These are phyloP conservation scores for Caenorhabditis virilis DNA, from an alignment of 2,888 invertebrate genomes.

Conservation along the genomic window DNA sequence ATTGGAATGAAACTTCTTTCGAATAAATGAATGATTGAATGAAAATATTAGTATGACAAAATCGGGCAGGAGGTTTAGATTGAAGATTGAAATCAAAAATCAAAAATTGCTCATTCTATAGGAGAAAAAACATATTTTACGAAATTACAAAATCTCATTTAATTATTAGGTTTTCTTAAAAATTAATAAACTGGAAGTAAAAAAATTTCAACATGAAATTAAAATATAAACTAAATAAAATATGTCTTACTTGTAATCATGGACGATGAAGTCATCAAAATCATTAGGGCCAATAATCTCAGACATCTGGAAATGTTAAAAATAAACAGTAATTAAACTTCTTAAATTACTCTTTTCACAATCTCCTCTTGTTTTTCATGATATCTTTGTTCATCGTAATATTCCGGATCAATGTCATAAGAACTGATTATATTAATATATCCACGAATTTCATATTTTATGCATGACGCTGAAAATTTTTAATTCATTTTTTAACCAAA, in stretches of 20 bases:
- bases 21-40: too few relatives aligned
- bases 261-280: slow-evolving; percentile 20
- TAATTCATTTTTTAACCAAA: neutral
- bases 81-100: too few relatives aligned
- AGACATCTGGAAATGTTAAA: slow-evolving; percentile 10
- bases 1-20: too few relatives aligned
- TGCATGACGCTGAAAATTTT: neutral
- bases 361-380: slow-evolving; percentile 10
- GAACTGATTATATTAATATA: slow-evolving; percentile 24
- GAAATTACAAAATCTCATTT: too few relatives aligned
- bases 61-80: too few relatives aligned
- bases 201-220: too few relatives aligned
- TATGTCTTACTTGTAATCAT: slow-evolving; percentile 29
- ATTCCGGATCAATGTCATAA: slow-evolving; percentile 18
- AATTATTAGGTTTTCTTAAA: too few relatives aligned
- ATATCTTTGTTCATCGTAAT: slow-evolving; percentile 16
- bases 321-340: neutral
- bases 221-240: too few relatives aligned
- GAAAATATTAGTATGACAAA: too few relatives aligned
- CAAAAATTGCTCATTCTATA: too few relatives aligned
- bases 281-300: slow-evolving; percentile 16
- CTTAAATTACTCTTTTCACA: slow-evolving; percentile 9
- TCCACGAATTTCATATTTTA: slow-evolving; percentile 30
- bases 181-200: too few relatives aligned
- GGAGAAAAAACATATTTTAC: too few relatives aligned